A percentile compares a stretch with the other conserved stretches of the same genome.
Conservation (phyloP, 2,888 invertebrate species). For the Pachydiplax longipennis region DNA sequence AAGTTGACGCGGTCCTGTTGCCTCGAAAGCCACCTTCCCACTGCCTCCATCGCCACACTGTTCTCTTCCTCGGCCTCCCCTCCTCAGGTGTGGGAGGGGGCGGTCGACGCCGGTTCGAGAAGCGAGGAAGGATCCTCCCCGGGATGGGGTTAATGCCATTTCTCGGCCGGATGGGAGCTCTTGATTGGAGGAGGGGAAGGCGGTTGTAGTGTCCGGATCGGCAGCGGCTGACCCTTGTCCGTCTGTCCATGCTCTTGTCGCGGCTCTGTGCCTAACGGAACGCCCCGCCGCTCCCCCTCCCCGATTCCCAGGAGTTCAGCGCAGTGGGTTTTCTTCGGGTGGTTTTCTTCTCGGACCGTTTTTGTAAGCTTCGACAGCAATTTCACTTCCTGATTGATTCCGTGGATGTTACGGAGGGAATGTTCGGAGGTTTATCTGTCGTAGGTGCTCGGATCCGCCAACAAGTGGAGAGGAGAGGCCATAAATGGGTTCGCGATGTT, state of each 20-base stretch:
- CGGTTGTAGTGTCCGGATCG: conserved; percentile 3
- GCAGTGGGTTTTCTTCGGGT: background rate
- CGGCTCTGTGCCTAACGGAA: conserved; percentile 24
- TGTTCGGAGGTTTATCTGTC: background rate
- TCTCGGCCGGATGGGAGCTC: background rate
- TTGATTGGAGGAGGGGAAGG: background rate
- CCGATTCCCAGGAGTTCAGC: conserved; percentile 10
- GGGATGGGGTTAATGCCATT: conserved; percentile 1
- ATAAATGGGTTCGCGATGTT: background rate
- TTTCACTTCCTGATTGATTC: conserved; percentile 36
- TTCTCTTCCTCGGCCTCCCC: conserved; percentile 49
- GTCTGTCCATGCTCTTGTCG: conserved; percentile 33
- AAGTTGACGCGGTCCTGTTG: background rate
- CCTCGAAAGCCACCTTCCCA: conserved; percentile 19
- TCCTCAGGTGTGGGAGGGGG: background rate
- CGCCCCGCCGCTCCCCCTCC: background rate
- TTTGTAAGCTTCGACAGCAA: background rate
- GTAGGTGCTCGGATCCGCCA: background rate
- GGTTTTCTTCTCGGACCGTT: background rate
- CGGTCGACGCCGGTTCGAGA: background rate
- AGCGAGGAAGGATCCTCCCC: background rate
- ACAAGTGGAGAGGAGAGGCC: background rate
- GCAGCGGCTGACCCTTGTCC: conserved; percentile 35
- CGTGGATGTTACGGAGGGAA: background rate
- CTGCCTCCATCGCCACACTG: conserved; percentile 54